Base-by-base conservation (phyloP, 2,888 invertebrate species). In the Chydorus sphaericus region DNA sequence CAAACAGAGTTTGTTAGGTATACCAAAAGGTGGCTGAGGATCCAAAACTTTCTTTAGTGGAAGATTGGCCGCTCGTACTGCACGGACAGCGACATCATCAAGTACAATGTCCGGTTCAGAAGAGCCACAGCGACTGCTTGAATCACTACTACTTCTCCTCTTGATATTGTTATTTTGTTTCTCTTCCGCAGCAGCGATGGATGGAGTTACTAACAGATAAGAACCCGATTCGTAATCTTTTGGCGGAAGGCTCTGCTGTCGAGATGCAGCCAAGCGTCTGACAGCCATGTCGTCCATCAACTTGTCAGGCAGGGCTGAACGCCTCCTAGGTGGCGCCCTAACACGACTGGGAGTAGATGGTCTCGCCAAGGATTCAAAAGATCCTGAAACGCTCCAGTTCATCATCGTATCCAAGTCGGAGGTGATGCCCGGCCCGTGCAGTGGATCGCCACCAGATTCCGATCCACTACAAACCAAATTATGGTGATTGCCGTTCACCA, bases 41-140 rank as follows among this genome's bases (percentile, higher is more conserved):
- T 90, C 89, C 10, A 62, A 59, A 3, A 79, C 66, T 6, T 83
- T 77, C 67, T 81, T 83, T 11, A 31, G 16, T 39, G 80, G 70
- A 49, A 77, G 10, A 63, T 88, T 89, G 10, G 83, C 81, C 66
- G 83, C 80, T 65, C 82, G 82, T 58, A 87, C 79, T 65, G 80
- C 87, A 62, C 90, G 77, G 66, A 82, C 88, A 31, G 85, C 82
- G 10, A 90, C 84, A 69, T 91, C 91, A 66, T 91, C 91, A 56
- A 80, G 74, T 10, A 85, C 81, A 16, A 86, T 74, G 69, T 91
- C 86, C 2, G 90, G 89, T 66, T 88, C 88, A 48, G 63, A 61
- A 10, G 50, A 50, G 8, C 31, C 30, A 3, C n/a, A 18, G 1
- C 31, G 29, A 30, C 8, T 61, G 60, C 11, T 57, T 58, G 10